Evolutionary conservation across 2,113 vertebrate species (phyloP).

Genomic region (Leptobrachium leishanense): DNA sequence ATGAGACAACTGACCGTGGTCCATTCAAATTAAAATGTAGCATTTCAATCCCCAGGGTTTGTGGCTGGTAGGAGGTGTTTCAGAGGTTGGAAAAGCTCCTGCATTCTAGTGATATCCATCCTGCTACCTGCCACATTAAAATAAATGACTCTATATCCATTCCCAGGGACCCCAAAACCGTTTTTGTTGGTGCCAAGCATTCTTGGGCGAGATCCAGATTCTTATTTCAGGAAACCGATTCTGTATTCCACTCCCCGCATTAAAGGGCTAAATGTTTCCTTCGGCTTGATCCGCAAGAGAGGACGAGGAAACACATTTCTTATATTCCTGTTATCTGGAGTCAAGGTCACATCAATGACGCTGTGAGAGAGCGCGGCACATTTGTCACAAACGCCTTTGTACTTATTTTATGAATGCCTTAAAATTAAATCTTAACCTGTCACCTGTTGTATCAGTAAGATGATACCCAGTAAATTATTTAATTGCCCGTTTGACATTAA

Average conservation of each 20-base stretch:
- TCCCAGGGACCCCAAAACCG: no score
- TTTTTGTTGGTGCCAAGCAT: slow-evolving; percentile 9
- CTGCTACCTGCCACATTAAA: no score
- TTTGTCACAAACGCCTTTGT: not conserved
- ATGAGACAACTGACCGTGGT: no score
- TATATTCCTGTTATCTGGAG: slow-evolving; percentile 36
- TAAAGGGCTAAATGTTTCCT: slow-evolving; percentile 29
- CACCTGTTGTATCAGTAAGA: slow-evolving; percentile 21
- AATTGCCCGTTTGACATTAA: slow-evolving; percentile 9
- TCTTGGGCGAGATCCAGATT: slow-evolving; percentile 21
- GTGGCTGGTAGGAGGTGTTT: no score
- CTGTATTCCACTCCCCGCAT: slow-evolving; percentile 16
- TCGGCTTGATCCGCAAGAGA: not conserved
- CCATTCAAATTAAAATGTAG: no score
- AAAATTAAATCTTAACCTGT: slow-evolving; percentile 16
- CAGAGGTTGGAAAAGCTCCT: no score
- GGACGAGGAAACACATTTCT: slow-evolving; percentile 38
- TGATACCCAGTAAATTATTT: slow-evolving; percentile 3
- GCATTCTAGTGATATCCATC: no score
- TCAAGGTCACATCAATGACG: slow-evolving; percentile 6
- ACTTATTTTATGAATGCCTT: not conserved
- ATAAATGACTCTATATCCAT: no score
- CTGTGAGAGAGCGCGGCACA: slow-evolving; percentile 22
- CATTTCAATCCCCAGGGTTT: no score
- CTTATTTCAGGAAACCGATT: slow-evolving; percentile 38